Evolutionary conservation across 1,140 invertebrate species (phyloP).

Genomic region (Ceratitis capitata): DNA sequence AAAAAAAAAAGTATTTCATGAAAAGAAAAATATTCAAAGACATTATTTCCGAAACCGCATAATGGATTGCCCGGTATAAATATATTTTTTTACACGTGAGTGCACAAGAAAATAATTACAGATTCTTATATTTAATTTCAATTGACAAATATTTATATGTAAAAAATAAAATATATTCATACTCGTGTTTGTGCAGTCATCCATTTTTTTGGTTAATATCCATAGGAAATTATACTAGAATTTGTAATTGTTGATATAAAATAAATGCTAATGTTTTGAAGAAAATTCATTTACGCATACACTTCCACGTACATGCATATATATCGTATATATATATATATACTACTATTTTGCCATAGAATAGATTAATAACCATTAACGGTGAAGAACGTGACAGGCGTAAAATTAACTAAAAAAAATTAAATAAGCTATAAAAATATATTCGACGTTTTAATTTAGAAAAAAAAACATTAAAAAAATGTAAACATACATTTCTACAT

Average conservation of each 20-base stretch:
- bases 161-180: not conserved
- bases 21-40: no score
- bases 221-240: not conserved
- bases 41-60: no score
- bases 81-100: no score
- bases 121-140: not conserved
- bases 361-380: not conserved
- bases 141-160: not conserved
- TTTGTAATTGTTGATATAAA: not conserved
- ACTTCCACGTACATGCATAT: not conserved
- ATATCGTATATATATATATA: not conserved
- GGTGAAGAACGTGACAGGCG: not conserved
- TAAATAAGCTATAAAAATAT: no score
- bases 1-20: no score
- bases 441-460: no score
- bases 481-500: no score
- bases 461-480: no score
- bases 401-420: not conserved
- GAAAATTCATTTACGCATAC: not conserved
- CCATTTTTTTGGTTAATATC: not conserved
- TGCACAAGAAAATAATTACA: not conserved
- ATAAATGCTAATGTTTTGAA: not conserved
- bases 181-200: not conserved
- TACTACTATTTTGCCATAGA: not conserved
- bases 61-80: no score